Conservation (phyloP, 23 tunicate species). For the Ciona savignyi region DNA sequence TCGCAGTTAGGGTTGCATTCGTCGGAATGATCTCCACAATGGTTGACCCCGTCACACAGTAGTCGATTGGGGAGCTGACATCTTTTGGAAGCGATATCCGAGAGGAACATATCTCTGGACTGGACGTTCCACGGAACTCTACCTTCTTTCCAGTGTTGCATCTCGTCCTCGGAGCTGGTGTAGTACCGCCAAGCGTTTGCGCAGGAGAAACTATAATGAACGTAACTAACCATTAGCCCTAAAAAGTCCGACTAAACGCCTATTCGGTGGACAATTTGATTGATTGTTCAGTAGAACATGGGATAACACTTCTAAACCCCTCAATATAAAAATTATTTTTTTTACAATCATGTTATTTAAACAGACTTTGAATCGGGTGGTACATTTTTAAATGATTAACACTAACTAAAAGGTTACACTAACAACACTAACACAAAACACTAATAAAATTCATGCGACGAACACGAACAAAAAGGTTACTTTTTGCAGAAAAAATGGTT, state of each 20-base stretch:
- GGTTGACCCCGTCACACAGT: constrained; percentile 83
- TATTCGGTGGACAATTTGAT: too few relatives aligned
- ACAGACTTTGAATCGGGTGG: neutral
- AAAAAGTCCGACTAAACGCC: too few relatives aligned
- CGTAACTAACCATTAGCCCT: too few relatives aligned
- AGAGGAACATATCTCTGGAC: neutral
- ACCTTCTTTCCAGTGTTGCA: constrained; percentile 9
- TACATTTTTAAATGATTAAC: too few relatives aligned
- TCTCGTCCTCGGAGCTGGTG: neutral
- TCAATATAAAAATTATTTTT: too few relatives aligned
- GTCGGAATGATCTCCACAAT: constrained; percentile 87
- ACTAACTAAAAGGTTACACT: too few relatives aligned
- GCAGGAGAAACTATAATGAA: constrained; percentile 8
- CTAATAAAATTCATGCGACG: too few relatives aligned
- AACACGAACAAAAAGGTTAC: too few relatives aligned
- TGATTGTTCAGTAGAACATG: too few relatives aligned
- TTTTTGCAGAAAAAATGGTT: too few relatives aligned
- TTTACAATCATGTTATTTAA: neutral
- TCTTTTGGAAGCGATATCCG: neutral
- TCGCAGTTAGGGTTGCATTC: constrained; percentile 54
- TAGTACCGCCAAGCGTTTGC: constrained; percentile 11
- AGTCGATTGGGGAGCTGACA: constrained; percentile 32
- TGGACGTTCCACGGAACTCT: constrained; percentile 7
- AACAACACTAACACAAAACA: too few relatives aligned
- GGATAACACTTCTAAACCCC: too few relatives aligned